Base-by-base conservation (phyloP, 2,113 vertebrate species). In the Murina feae region DNA sequence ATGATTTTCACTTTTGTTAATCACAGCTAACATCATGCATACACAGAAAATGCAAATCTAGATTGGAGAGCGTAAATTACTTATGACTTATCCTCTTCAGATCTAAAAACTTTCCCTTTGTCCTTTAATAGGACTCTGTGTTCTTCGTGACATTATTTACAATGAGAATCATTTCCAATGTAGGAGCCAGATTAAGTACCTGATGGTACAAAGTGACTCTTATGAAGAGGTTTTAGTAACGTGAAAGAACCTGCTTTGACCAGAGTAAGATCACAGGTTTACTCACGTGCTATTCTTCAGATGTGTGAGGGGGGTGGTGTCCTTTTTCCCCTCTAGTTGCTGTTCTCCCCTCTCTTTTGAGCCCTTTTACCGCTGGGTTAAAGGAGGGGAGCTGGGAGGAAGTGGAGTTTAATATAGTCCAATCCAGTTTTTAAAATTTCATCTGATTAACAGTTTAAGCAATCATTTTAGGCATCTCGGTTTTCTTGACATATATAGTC, bases 31-130 rank as follows among this genome's bases (percentile, higher is more conserved):
- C 93, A 95, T 98, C 95, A 98, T 98, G 95, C 12, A 98, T 98
- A 92, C 98, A 98, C 98, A 98, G 98, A 98, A 99, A 98, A 98
- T 98, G 97, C 97, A 98, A 97, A 98, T 98, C 98, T 97, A 98
- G 97, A 85, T 95, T 98, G 89, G 97, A 98, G 32, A 96, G 98
- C 98, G 98, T 99, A 98, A 99, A 99, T 96, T 89, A 83, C 83
- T 90, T 87, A 94, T 21, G 5, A 81, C 30, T 89, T 95, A n/a
- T n/a, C 84, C 51, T 94, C 75, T 65, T 97, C 89, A 81, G 42
- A 79, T 96, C 91, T 95, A 51, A 96, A 94, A 94, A 84, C 58
- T 81, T 51, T 76, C n/a, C 21, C 82, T 96, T 96, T 93, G 90
- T 86, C 35, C 78, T 97, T 94, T 94, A 89, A 79, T 75, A 91